Evolutionary conservation across 2,113 vertebrate genomes (phyloP), one percentile per base, ranked within the genome.

Genomic region (Lophotis ruficrista): DNA sequence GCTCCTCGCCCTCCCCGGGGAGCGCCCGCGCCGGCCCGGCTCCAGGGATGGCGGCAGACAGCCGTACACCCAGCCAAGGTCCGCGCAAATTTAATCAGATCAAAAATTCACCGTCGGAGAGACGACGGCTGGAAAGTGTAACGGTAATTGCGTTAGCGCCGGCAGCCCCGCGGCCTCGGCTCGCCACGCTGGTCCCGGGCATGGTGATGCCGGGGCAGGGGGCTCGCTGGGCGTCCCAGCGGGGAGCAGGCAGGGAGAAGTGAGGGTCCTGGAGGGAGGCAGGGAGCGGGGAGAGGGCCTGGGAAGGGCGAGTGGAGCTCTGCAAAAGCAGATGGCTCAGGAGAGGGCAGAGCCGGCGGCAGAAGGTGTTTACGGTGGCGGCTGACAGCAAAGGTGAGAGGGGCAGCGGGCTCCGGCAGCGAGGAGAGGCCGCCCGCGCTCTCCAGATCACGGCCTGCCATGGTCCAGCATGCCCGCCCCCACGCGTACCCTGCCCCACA

Each of bases 41-140:
- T 69, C 58, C 23, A 0, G 30, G 81, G 60, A 30, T 33, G 91
- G 93, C 87, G 51, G 80, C 95, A 83, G 95, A 43, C 88, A 25
- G 89, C 66, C 68, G 31, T 37, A 23, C 18, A 38, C 5, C 5
- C 6, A 6, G 76, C 51, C 27, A 12, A 47, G 89, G 51, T 14
- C 89, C 4, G 0, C 5, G 1, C 87, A 96, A 96, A 97, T 96
- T n/a, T 0, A 96, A 96, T 97, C 96, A 96, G 80, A 54, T 75
- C 80, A 78, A 76, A 89, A 94, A 89, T 91, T 71, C 76, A 43
- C 75, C 0, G 68, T 5, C 12, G 11, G 83, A 58, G 89, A 93
- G 93, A n/a, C 4, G 8, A 35, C 41, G 86, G 94, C 96, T 94
- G 95, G 89, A 5, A 53, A 92, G 77, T 10, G 87, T 66, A 82